Conservation (phyloP, 2,797 vertebrate species). For the Coluber constrictor region DNA sequence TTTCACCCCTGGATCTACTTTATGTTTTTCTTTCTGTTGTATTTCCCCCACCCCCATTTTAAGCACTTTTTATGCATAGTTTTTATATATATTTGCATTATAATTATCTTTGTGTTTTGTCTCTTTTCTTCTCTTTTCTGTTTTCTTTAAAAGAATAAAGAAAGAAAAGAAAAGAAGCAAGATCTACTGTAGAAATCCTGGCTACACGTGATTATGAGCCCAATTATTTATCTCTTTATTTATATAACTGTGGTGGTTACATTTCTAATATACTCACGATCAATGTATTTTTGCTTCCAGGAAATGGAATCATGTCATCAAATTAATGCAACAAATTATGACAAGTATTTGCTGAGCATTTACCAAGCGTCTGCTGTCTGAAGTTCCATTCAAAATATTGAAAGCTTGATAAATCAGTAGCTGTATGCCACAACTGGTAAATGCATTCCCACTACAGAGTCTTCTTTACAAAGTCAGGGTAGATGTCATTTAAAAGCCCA, state of each 20-base stretch:
- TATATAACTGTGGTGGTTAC: neutral
- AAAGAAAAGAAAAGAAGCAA: neutral
- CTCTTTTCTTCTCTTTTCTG: neutral
- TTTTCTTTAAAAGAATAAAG: neutral
- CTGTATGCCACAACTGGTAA: neutral
- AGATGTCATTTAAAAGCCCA: neutral
- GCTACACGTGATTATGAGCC: neutral
- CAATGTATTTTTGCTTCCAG: neutral
- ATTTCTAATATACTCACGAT: neutral
- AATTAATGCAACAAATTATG: neutral
- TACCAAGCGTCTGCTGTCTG: neutral
- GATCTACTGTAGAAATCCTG: neutral
- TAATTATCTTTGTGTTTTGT: neutral
- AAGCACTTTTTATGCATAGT: neutral
- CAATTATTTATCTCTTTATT: neutral
- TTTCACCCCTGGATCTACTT: neutral
- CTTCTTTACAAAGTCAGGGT: conserved; percentile 13
- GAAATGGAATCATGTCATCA: neutral
- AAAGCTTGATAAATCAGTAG: conserved; percentile 1
- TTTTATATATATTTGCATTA: neutral
- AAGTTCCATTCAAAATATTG: conserved; percentile 22
- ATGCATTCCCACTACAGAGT: conserved; percentile 12
- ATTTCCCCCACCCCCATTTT: neutral
- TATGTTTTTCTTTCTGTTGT: neutral
- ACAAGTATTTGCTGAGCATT: neutral